Conservation (phyloP, 1,140 invertebrate genomes). For the Eciton burchellii region DNA sequence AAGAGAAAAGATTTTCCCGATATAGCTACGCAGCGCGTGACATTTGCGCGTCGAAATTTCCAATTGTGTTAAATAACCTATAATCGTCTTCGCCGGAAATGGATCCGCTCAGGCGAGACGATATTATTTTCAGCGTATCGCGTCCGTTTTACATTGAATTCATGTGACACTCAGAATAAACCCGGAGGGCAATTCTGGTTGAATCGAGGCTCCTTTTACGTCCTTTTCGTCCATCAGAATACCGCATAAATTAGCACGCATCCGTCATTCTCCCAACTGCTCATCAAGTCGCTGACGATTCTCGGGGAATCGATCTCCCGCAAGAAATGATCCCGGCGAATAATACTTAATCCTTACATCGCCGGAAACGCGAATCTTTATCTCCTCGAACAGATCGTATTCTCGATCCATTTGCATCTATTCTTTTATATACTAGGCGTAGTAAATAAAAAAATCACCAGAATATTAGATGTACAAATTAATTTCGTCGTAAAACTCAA, state of each 20-base stretch:
- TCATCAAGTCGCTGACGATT: conserved; percentile 15
- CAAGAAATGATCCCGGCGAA: not conserved
- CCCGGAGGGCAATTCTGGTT: conserved; percentile 17
- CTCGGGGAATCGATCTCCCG: conserved; percentile 20
- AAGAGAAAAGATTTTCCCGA: not conserved
- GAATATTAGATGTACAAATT: too few relatives aligned
- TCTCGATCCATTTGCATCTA: conserved; percentile 1
- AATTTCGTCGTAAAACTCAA: too few relatives aligned
- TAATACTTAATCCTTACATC: not conserved
- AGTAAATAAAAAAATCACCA: too few relatives aligned
- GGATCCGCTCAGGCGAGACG: not conserved
- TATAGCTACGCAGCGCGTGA: not conserved
- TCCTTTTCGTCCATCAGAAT: conserved; percentile 24
- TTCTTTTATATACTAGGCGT: too few relatives aligned
- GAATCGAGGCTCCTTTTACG: conserved; percentile 6
- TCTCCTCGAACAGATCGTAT: not conserved
- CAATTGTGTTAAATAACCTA: conserved; percentile 13
- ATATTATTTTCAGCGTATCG: conserved; percentile 40
- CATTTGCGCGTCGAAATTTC: conserved; percentile 17
- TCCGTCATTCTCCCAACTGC: conserved; percentile 6
- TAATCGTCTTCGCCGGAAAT: conserved; percentile 1
- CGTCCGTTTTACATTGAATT: conserved; percentile 22
- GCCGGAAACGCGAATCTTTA: not conserved
- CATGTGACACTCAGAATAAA: conserved; percentile 3
- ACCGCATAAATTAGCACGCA: conserved; percentile 39